A percentile compares a stretch with the other conserved stretches of the same genome.
phyloP scores from a whole-genome alignment of 2,888 invertebrate genomes.

The Eretmocerus hayati region DNA sequence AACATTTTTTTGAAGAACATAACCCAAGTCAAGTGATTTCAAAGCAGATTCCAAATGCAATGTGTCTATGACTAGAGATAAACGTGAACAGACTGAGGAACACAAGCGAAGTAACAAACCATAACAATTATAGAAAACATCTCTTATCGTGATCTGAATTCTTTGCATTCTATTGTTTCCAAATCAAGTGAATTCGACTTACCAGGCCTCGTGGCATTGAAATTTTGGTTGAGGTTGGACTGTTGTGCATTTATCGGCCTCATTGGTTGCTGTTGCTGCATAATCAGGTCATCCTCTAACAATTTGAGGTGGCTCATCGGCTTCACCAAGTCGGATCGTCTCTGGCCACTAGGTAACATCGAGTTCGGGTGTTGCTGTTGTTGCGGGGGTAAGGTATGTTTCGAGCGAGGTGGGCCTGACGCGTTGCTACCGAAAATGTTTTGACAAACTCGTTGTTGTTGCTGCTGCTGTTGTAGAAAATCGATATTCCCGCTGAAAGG shows the following conservation, averaged over 20 bases:
- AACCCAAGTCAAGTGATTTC: no score
- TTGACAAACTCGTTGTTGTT: constrained; percentile 32
- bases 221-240: constrained; percentile 7
- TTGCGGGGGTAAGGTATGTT: constrained; percentile 35
- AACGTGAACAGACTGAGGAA: no score
- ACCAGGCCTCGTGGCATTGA: constrained; percentile 12
- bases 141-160: no score
- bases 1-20: no score
- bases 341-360: constrained; percentile 1
- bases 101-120: no score
- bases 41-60: no score
- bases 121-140: no score
- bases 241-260: constrained; percentile 7
- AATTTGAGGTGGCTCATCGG: constrained; percentile 13
- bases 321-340: constrained; percentile 9
- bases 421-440: constrained; percentile 36
- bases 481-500: constrained; percentile 13
- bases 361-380: constrained; percentile 3
- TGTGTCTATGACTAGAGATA: no score
- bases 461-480: constrained; percentile 33
- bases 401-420: constrained; percentile 34
- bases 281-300: constrained; percentile 11
- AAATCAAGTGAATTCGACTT: no score
- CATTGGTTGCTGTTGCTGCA: constrained; percentile 15
- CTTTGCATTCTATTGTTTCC: no score